A percentile compares a stretch with the other conserved stretches of the same genome.
Evolutionary conservation across 2,888 invertebrate species (phyloP).

Genomic region (Drosophila melanosoma): DNA sequence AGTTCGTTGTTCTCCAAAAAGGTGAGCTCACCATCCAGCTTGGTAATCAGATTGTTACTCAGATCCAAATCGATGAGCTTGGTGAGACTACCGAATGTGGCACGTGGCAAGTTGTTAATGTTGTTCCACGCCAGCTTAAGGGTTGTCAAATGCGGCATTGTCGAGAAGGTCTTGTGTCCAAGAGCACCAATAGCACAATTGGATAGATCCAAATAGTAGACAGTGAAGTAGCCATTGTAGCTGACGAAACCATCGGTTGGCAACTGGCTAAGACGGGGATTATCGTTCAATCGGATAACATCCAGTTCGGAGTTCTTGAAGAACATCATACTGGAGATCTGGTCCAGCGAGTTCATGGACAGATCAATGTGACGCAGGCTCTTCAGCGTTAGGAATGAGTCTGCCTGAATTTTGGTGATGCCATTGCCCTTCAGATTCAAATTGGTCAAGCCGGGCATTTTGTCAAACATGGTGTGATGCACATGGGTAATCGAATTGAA

Average conservation of each 20-base stretch:
- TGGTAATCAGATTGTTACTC: conserved; percentile 89
- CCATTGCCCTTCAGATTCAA: conserved; percentile 90
- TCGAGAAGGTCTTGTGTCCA: conserved; percentile 88
- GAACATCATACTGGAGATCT: conserved; percentile 89
- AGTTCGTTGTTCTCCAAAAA: conserved; percentile 89
- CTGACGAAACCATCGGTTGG: conserved; percentile 89
- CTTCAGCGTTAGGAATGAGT: conserved; percentile 89
- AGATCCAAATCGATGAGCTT: conserved; percentile 90
- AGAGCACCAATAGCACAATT: conserved; percentile 89
- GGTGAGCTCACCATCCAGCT: conserved; percentile 87
- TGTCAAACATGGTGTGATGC: conserved; percentile 88
- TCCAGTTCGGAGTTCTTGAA: conserved; percentile 89
- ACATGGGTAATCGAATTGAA: conserved; percentile 89
- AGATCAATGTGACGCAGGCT: conserved; percentile 90
- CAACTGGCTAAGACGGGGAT: conserved; percentile 88
- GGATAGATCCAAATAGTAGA: conserved; percentile 90
- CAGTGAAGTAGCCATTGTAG: conserved; percentile 87
- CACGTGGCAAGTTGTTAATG: conserved; percentile 86
- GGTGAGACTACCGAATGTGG: conserved; percentile 86
- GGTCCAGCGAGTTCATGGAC: conserved; percentile 89
- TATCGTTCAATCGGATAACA: conserved; percentile 89
- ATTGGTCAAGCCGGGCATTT: conserved; percentile 88
- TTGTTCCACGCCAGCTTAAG: conserved; percentile 89
- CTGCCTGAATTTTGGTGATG: conserved; percentile 88
- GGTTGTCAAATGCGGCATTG: conserved; percentile 89